Evolutionary conservation across 2,113 vertebrate species (phyloP).

Genomic region (Stigmatopora nigra): DNA sequence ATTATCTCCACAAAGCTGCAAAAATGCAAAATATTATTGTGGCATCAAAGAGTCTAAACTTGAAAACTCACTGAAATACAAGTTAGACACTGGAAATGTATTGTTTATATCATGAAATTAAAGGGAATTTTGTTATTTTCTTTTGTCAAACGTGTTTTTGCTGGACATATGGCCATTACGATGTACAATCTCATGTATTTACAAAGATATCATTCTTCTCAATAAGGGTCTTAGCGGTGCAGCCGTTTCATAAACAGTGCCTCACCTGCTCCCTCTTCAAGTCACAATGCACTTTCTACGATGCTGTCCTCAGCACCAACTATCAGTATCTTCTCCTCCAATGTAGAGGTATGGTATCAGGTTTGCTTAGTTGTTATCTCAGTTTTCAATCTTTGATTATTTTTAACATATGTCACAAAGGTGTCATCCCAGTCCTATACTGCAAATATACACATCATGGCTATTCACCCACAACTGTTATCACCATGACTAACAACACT

Average conservation of each 20-base stretch:
- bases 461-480: background rate
- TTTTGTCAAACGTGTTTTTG: background rate
- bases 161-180: background rate
- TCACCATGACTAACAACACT: background rate
- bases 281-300: slow-evolving; percentile 53
- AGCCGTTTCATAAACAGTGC: slow-evolving; percentile 52
- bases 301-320: slow-evolving; percentile 41
- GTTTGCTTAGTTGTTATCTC: background rate
- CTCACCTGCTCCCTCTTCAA: slow-evolving; percentile 62
- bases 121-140: too few species aligned
- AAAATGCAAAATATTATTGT: too few species aligned
- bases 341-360: slow-evolving; percentile 54
- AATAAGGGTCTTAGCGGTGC: slow-evolving; percentile 52
- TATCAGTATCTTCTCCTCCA: slow-evolving; percentile 55
- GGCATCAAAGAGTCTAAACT: too few species aligned
- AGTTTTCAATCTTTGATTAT: background rate
- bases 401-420: background rate
- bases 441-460: background rate
- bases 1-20: too few species aligned
- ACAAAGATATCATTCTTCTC: background rate
- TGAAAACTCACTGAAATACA: too few species aligned
- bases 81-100: too few species aligned
- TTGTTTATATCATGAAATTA: too few species aligned
- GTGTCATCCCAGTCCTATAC: background rate
- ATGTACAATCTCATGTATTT: background rate